Evolutionary conservation across 2,888 invertebrate species (phyloP).

Genomic region (Chorisops tibialis): DNA sequence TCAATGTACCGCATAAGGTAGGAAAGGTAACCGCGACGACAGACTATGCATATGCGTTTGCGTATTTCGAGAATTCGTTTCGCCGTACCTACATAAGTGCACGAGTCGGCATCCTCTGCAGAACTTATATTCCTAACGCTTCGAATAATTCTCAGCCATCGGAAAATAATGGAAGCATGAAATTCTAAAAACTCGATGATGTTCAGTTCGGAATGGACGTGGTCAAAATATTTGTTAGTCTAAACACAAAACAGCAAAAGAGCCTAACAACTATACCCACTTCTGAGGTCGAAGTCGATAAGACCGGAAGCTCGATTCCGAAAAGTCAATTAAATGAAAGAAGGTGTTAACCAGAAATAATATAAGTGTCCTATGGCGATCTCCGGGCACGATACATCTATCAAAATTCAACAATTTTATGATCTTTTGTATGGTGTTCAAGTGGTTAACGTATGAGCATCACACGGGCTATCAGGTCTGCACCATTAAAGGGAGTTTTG

Average conservation of each 20-base stretch:
- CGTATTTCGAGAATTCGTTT: neutral
- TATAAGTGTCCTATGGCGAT: neutral
- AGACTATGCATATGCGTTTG: neutral
- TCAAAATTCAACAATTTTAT: constrained; percentile 4
- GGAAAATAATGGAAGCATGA: neutral
- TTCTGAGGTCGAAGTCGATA: no score
- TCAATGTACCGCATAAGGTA: constrained; percentile 15
- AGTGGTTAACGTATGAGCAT: neutral
- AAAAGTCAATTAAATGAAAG: no score
- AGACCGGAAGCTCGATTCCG: no score
- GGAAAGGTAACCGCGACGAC: neutral
- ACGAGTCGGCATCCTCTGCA: neutral
- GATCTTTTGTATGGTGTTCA: neutral
- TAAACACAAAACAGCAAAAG: no score
- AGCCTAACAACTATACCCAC: no score
- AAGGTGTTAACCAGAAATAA: no score
- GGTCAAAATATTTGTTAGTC: no score
- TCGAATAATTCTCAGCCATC: no score
- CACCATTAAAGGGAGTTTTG: neutral
- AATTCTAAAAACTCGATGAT: neutral
- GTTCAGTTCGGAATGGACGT: no score
- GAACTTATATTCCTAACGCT: neutral
- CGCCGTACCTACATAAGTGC: neutral
- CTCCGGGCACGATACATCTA: neutral
- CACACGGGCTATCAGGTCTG: no score